Percentiles rank a stretch among this genome's conserved stretches.
Conservation (phyloP, 2,888 invertebrate genomes). For the Agelastica alni region DNA sequence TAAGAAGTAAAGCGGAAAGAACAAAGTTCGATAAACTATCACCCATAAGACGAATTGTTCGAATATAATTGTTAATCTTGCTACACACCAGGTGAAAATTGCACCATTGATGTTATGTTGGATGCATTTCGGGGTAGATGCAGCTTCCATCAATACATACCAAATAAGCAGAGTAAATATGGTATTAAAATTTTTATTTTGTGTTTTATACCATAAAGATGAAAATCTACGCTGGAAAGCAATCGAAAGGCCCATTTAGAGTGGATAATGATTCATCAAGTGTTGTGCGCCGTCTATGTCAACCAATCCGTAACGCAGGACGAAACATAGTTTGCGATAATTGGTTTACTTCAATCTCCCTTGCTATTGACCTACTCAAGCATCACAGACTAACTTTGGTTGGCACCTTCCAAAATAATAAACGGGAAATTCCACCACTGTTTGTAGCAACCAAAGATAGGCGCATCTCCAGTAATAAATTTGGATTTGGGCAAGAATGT, state of each 20-base stretch:
- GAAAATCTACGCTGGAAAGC: too few species aligned
- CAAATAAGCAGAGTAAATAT: background rate
- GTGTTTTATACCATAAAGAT: too few species aligned
- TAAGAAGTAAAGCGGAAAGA: background rate
- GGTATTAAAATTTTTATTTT: background rate
- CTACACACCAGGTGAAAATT: too few species aligned
- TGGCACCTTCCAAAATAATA: background rate
- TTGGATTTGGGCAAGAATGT: background rate
- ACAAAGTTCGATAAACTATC: background rate
- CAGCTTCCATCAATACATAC: too few species aligned
- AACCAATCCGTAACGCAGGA: background rate
- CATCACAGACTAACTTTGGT: too few species aligned
- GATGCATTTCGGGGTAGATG: background rate
- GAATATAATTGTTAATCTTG: too few species aligned
- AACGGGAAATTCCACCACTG: background rate
- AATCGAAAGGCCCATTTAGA: too few species aligned
- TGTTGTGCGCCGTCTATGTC: background rate
- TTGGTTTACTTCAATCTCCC: too few species aligned
- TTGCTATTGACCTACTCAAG: too few species aligned
- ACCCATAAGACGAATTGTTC: background rate
- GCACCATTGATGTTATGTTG: too few species aligned
- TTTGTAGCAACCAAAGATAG: too few species aligned
- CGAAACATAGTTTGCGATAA: background rate
- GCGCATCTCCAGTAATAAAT: background rate
- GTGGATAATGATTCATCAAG: too few species aligned